These are phyloP conservation scores for Eristalis pertinax DNA, from an alignment of 2,888 invertebrate species.

Conservation along the genomic window DNA sequence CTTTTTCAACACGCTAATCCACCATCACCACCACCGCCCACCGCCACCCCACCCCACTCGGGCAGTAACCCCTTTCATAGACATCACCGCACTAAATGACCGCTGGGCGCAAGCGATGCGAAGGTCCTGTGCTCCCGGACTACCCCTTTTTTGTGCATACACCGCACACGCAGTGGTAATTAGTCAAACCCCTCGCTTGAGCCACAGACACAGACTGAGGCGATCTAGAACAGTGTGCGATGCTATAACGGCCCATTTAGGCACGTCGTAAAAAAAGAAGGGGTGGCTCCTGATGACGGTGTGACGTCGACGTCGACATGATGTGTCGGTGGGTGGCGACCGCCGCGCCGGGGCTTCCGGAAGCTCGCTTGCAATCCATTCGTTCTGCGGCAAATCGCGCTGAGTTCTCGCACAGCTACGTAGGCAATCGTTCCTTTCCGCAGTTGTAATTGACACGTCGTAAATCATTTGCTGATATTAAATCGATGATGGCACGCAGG, in stretches of 20 bases:
- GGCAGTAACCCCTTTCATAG: background rate
- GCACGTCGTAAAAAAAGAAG: constrained; percentile 68
- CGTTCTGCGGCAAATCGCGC: constrained; percentile 17
- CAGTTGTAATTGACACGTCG: constrained; percentile 73
- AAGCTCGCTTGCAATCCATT: background rate
- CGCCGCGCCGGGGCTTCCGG: constrained; percentile 16
- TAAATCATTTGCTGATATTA: constrained; percentile 71
- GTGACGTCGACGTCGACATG: background rate
- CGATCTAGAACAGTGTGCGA: constrained; percentile 57
- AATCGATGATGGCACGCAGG: constrained; percentile 70
- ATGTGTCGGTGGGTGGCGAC: constrained; percentile 8
- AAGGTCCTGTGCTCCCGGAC: constrained; percentile 30
- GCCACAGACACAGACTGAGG: constrained; percentile 41
- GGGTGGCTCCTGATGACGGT: constrained; percentile 2
- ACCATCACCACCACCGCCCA: background rate
- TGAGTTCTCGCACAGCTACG: constrained; percentile 8
- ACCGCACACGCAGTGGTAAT: constrained; percentile 56
- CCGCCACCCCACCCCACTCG: no score
- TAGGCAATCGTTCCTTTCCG: constrained; percentile 68
- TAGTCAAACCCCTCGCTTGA: constrained; percentile 64
- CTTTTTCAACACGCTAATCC: constrained; percentile 16
- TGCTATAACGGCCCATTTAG: constrained; percentile 61
- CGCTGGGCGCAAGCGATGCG: constrained; percentile 36
- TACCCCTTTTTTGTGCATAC: constrained; percentile 25
- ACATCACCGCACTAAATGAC: constrained; percentile 32